Base-by-base conservation (phyloP, 2,113 vertebrate species). In the Nymphicus hollandicus region DNA sequence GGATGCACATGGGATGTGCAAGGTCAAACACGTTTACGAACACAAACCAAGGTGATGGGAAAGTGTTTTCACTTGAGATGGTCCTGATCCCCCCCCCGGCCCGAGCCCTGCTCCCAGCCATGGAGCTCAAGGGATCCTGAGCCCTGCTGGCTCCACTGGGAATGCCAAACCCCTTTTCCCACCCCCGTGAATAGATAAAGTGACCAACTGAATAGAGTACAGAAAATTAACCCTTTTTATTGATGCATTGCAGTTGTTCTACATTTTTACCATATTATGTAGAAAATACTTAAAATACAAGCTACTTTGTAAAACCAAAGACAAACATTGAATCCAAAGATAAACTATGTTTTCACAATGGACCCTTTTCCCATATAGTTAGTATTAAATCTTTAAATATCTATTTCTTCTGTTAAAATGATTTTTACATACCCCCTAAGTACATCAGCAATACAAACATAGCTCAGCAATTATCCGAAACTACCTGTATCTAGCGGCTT, bases 301-400 rank as follows among this genome's bases (percentile, higher is more conserved):
- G 98, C 98, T 98, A 98, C 98, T 98, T 98, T 98, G 98, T 98
- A 98, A 98, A 98, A 98, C 98, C 98, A 98, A 98, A 98, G 98
- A 98, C 98, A 98, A 98, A 98, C 98, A 98, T 98, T 98, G 98
- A 98, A 98, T 98, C 98, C 98, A 98, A 98, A 98, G 98, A 98
- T 98, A 98, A 98, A 98, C 98, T 98, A 98, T 98, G 98, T 98
- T 98, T 98, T 98, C 98, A 98, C 98, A 98, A 98, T 98, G 98
- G 98, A 98, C 98, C 98, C 98, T 98, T 98, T 97, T 96, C 98
- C 98, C 98, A 87, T 98, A 97, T 98, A 98, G 98, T 98, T 98
- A 98, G 98, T 98, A 98, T 98, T 98, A 98, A 98, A 98, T 98
- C 98, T 97, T 98, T 98, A 98, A 98, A 98, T 98, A 98, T 97